Evolutionary conservation across 2,888 invertebrate genomes (phyloP).

Genomic region (Eupelmus urozonus): DNA sequence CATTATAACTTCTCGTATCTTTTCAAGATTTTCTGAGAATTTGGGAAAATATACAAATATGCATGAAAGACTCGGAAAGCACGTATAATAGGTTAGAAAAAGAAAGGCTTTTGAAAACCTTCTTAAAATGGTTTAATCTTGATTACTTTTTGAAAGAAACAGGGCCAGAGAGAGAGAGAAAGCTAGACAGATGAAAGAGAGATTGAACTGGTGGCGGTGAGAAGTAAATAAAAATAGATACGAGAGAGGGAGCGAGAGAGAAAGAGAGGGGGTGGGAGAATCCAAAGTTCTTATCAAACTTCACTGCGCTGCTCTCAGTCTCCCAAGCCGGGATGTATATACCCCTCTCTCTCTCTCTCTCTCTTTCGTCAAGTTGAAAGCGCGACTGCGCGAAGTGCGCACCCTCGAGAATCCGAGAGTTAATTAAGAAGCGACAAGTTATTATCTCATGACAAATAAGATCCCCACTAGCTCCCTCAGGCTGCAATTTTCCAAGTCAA

Average conservation of each 20-base stretch:
- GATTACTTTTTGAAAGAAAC: no score
- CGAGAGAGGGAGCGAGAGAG: not conserved
- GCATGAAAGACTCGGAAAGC: no score
- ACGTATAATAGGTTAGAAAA: no score
- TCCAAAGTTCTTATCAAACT: slow-evolving; percentile 26
- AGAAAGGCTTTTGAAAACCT: no score
- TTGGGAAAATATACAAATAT: no score
- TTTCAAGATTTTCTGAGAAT: no score
- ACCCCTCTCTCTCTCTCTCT: not conserved
- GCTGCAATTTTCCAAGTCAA: slow-evolving; percentile 56
- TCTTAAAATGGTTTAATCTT: no score
- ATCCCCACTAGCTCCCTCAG: no score
- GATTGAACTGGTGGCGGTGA: no score
- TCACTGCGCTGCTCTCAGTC: not conserved
- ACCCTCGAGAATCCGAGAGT: slow-evolving; percentile 63
- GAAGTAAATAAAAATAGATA: not conserved
- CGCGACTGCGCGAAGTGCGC: slow-evolving; percentile 11
- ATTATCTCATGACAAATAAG: slow-evolving; percentile 62
- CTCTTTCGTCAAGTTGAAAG: slow-evolving; percentile 23
- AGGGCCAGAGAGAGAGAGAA: no score
- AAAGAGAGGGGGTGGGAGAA: not conserved
- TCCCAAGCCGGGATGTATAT: not conserved
- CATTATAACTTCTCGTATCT: no score
- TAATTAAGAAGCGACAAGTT: slow-evolving; percentile 72
- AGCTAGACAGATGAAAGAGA: no score